Evolutionary conservation across 2,797 vertebrate genomes (phyloP).

Genomic region (Halcyon chelicuti): DNA sequence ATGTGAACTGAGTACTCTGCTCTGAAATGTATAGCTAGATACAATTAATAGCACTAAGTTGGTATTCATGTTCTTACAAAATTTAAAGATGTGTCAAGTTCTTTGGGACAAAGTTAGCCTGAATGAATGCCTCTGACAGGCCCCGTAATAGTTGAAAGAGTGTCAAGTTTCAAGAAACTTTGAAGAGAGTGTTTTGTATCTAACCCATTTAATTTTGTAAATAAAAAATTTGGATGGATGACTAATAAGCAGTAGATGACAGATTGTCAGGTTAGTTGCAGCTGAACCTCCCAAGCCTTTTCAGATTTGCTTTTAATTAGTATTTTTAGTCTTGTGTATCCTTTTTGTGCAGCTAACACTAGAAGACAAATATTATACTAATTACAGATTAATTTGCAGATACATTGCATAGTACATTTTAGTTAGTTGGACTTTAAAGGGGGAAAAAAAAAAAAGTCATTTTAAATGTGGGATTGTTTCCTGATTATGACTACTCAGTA

Average conservation of each 20-base stretch:
- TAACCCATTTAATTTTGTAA: background rate
- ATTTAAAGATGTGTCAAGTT: background rate
- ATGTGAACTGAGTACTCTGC: background rate
- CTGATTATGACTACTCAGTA: background rate
- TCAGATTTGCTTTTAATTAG: background rate
- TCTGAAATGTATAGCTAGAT: background rate
- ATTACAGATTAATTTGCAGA: background rate
- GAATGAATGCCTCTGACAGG: background rate
- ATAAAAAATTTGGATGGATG: background rate
- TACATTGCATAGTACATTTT: background rate
- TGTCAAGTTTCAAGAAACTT: background rate
- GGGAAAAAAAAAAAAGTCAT: background rate
- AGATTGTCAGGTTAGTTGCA: background rate
- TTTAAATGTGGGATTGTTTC: background rate
- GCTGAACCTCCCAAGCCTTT: background rate
- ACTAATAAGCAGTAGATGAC: background rate
- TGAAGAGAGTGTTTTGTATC: background rate
- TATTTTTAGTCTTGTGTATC: background rate
- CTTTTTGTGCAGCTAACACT: background rate
- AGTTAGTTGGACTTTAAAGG: background rate
- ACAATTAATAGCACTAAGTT: background rate
- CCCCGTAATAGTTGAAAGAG: background rate
- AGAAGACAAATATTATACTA: background rate
- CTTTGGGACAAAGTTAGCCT: background rate
- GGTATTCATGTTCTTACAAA: background rate